Base-by-base conservation (phyloP, 2,888 invertebrate species). In the Amorpha juglandis region DNA sequence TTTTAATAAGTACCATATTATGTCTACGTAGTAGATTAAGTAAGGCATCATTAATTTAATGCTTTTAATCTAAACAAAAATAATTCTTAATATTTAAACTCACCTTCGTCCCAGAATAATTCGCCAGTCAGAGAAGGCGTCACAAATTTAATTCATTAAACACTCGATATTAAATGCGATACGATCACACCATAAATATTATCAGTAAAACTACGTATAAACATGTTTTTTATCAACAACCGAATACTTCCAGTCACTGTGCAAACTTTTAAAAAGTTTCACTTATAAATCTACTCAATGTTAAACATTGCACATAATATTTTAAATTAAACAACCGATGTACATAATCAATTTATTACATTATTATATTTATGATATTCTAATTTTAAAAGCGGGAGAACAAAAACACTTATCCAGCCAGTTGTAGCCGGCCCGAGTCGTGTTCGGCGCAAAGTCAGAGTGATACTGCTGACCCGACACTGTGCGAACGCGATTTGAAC, bases 381-480 rank as follows among this genome's bases (percentile, higher is more conserved):
- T n/a, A n/a, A n/a, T n/a, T 62, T 67, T 19, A 47, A 52, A 50
- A 45, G 14, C 45, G 35, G 21, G 16, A 12, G 4, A 19, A 7
- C 53, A 48, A 63, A 42, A 48, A 63, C 62, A 53, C 55, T 63
- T 53, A 33, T 66, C 33, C 33, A 16, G 50, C 35, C 53, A 62
- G 66, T 27, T 45, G 21, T 35, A 52, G n/a, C 16, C 62, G 47
- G 38, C 21, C 58, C 67, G 76, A 74, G 66, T 68, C 78, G 81
- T 78, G 77, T 74, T 70, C 67, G 66, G 72, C 67, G 78, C 76
- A 67, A 68, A 45, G 82, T 69, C 77, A 71, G 73, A 77, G 76
- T 75, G 74, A 79, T 77, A 84, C 81, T 81, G 81, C 74, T 74
- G 71, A 65, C 75, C 69, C 76, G 69, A 33, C 80, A 81, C 74